These are phyloP conservation scores for Xiphophorus birchmanni DNA, from an alignment of 2,797 vertebrate genomes.

Conservation along the genomic window DNA sequence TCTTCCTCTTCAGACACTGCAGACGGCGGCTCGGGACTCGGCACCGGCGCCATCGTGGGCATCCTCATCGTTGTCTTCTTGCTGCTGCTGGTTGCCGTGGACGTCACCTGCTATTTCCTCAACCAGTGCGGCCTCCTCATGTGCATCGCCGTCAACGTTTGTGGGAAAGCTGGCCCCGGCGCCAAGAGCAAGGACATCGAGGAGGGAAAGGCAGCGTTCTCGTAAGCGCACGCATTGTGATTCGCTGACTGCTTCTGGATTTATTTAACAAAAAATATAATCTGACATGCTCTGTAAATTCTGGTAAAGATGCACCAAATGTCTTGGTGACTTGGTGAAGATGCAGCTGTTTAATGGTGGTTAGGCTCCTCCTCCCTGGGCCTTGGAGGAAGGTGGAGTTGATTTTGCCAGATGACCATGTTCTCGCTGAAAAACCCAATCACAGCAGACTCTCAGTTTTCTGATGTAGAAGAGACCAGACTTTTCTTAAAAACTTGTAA, in stretches of 20 bases:
- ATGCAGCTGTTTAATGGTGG: neutral
- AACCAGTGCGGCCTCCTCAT: slow-evolving; percentile 98
- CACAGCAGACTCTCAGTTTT: neutral
- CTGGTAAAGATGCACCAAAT: neutral
- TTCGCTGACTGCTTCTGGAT: neutral
- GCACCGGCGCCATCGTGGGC: slow-evolving; percentile 95
- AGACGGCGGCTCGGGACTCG: slow-evolving; percentile 82
- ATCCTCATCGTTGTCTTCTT: slow-evolving; percentile 96
- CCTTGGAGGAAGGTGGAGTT: neutral
- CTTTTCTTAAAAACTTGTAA: neutral
- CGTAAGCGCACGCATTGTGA: slow-evolving; percentile 81
- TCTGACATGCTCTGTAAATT: neutral
- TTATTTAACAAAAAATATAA: neutral
- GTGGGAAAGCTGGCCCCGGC: slow-evolving; percentile 91
- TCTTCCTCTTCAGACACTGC: slow-evolving; percentile 75
- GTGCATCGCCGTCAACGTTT: slow-evolving; percentile 97
- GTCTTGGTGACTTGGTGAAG: neutral
- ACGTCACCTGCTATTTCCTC: slow-evolving; percentile 98
- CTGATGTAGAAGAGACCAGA: neutral
- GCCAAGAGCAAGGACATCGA: slow-evolving; percentile 96
- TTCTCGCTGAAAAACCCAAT: too few species aligned
- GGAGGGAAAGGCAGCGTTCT: slow-evolving; percentile 96
- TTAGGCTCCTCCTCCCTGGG: neutral
- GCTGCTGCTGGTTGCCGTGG: slow-evolving; percentile 90
- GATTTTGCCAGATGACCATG: neutral